Base-by-base conservation (phyloP, 2,888 invertebrate species). In the Rhopalosiphum nymphaeae region DNA sequence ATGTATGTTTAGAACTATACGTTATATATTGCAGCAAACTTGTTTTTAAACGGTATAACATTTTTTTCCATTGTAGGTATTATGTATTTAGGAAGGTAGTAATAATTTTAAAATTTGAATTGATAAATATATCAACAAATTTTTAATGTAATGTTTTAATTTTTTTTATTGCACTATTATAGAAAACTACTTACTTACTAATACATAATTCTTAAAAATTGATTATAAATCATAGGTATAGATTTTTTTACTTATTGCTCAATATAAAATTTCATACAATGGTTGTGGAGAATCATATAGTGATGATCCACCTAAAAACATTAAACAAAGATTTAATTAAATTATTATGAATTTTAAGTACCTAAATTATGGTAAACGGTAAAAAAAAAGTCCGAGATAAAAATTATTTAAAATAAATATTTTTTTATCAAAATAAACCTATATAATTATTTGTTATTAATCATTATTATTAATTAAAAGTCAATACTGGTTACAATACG, bases 241-340 rank as follows among this genome's bases (percentile, higher is more conserved):
- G 84, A n/a, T 49, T 49, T 10, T 5, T 36, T 25, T n/a, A 53
- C 0, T 36, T 78, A 16, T 57, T 36, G 25, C 3, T 93, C 56
- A 93, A 29, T 61, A 90, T 42, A 93, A 57, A 21, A 93, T 61
- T 90, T 93, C 93, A 49, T 93, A 93, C 4, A 93, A 57, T 49
- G 93, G 93, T 49, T 93, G 93, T 49, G 93, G 93, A 21, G 84
- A 90, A 93, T 93, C 93, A 46, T 93, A 93, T 42, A 93, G 46
- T 36, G 89, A 46, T 42, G 88, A 90, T 78, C 56, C 87, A 93
- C 21, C 93, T 93, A 42, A 44, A 93, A 78, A 49, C 44, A 46
- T 46, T 16, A 53, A 53, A 53, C 10, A 93, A 93, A 87, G 3
- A 16, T 36, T 36, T 78, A 21, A 21, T 21, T 36, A 36, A 78